Base-by-base conservation (phyloP, 2,888 invertebrate genomes). In the Argyresthia albistria region DNA sequence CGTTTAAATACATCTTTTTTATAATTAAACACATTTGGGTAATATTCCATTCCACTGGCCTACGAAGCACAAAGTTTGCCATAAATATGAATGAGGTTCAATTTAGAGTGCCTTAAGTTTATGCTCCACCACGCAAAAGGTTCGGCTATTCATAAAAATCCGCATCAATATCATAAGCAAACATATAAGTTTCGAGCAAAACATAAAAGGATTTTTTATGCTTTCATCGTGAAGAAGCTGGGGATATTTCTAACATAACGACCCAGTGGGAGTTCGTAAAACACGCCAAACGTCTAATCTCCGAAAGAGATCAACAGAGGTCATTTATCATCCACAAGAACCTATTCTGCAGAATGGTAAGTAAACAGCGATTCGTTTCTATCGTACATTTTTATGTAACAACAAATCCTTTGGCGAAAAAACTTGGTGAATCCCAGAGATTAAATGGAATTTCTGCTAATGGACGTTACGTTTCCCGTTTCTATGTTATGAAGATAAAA, bases 251-350 rank as follows among this genome's bases (percentile, higher is more conserved):
- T 7, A n/a, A 42, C 50, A 43, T 51, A 45, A 15, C 51, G 45
- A 45, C 11, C 36, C 4, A 8, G n/a, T 16, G 15, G 45, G 7
- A 9, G 35, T 45, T 11, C 12, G 45, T 50, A 43, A 50, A 57
- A 58, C 58, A 58, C 57, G 55, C 55, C 55, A 58, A 62, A 61
- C 54, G 60, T 60, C 58, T 58, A 60, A 59, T 55, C 53, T 61
- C 55, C 36, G 46, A 45, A 51, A 53, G 50, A 60, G 60, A 66
- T 66, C 63, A 63, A 60, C 59, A 62, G 56, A 55, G 60, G 57
- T 65, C 61, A 70, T 74, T 69, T 67, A 74, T 75, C 73, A 75
- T 69, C 59, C 61, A 60, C 53, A 58, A 57, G 59, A 64, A 62
- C 59, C 61, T 58, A 56, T 56, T 57, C 57, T 57, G 55, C 36